Conservation (phyloP, 2,888 invertebrate genomes). For the Hemicrepidius hirtus region DNA sequence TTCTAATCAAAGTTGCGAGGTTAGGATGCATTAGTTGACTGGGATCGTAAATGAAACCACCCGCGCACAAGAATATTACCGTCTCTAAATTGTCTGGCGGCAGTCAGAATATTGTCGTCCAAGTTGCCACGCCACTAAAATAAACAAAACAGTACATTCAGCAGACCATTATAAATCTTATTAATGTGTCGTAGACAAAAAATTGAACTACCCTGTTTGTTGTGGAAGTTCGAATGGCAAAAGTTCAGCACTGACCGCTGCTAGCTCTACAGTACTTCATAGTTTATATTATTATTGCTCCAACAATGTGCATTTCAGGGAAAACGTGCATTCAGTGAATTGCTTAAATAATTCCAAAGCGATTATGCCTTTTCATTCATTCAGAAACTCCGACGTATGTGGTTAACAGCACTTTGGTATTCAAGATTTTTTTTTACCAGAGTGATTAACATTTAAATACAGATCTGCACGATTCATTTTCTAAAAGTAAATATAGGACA, state of each 20-base stretch:
- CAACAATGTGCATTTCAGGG: constrained; percentile 24
- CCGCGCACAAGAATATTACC: constrained; percentile 39
- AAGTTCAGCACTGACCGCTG: constrained; percentile 50
- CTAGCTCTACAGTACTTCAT: constrained; percentile 33
- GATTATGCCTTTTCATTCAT: too few species aligned
- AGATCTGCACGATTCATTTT: too few species aligned
- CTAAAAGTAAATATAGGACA: too few species aligned
- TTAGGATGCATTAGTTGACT: constrained; percentile 45
- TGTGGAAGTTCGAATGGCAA: constrained; percentile 51
- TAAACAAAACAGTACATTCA: constrained; percentile 53
- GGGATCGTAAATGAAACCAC: constrained; percentile 37
- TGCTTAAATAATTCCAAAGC: constrained; percentile 6
- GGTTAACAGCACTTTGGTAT: too few species aligned
- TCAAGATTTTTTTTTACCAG: too few species aligned
- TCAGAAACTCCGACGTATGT: too few species aligned
- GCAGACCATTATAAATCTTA: constrained; percentile 51
- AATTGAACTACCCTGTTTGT: constrained; percentile 50
- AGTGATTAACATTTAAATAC: too few species aligned
- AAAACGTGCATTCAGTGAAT: constrained; percentile 27
- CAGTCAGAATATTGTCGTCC: constrained; percentile 53
- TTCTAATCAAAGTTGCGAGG: constrained; percentile 15
- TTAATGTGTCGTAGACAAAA: constrained; percentile 51
- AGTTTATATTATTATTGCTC: constrained; percentile 35
- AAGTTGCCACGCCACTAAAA: constrained; percentile 49
- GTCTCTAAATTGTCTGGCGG: constrained; percentile 53